Evolutionary conservation across 2,113 vertebrate species (phyloP).

Genomic region (Ranitomeya imitator): DNA sequence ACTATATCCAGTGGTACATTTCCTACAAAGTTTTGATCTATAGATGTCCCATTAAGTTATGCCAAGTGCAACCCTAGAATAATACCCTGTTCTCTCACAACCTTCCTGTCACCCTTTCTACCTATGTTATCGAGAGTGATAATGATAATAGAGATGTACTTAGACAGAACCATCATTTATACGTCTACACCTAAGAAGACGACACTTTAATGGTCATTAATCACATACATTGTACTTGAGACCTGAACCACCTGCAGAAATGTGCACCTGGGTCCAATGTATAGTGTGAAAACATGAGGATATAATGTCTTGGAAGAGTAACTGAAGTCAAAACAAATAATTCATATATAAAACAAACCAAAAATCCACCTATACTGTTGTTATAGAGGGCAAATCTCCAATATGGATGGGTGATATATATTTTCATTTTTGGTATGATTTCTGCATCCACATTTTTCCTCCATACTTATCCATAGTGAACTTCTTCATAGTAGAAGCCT

Average conservation of each 20-base stretch:
- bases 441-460: neutral
- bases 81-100: neutral
- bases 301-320: neutral
- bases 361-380: too few species aligned
- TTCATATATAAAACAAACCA: neutral
- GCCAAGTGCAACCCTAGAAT: neutral
- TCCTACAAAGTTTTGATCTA: neutral
- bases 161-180: constrained; percentile 20
- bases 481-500: neutral
- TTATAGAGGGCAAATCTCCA: too few species aligned
- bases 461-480: neutral
- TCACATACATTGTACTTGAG: neutral
- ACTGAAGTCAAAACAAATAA: neutral
- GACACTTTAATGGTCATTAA: neutral
- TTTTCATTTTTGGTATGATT: too few species aligned
- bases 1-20: neutral
- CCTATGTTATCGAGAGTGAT: neutral
- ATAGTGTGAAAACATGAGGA: neutral
- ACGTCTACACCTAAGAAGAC: constrained; percentile 25
- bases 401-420: too few species aligned
- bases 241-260: neutral
- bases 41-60: neutral
- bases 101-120: neutral
- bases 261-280: neutral
- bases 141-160: neutral